Evolutionary conservation across 2,797 vertebrate genomes (phyloP), one percentile per base, ranked within the genome.

Genomic region (Halcyon smyrnensis): DNA sequence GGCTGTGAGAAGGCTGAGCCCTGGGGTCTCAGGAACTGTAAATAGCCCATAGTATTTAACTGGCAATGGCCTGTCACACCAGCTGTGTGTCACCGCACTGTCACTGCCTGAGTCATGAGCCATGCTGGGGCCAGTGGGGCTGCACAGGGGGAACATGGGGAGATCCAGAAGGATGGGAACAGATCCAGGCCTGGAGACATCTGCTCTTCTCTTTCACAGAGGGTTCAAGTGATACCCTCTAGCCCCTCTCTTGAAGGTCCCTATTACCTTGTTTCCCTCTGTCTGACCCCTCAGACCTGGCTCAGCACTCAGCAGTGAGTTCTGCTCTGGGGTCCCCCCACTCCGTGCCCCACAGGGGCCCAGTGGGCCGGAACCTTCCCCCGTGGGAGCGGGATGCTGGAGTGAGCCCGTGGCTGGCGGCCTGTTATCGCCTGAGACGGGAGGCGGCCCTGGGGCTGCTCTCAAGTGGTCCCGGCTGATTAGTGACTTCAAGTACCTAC

Each of bases 391-490:
- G 0, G 76, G 87, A 89, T 1, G 4, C 34, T 0, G 0, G 79
- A 91, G 80, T 2, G 20, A 91, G 69, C 48, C 24, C 0, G 1
- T 37, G 30, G 69, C 68, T 78, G 94, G 75, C 64, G 27, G 79
- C 73, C 79, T 0, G 69, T 97, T 97, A 97, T 97, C 96, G 2
- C 4, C 1, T 79, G 94, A 94, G 94, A 84, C 8, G 0, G 95
- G 73, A 97, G 94, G 91, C 95, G 96, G 95, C 79, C 87, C 69
- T 1, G 10, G 83, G 83, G 79, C 94, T 95, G 79, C 64, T 94
- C 57, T 96, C 93, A 96, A 96, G 96, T 96, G 96, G 73, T 64
- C 91, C 54, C 3, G 21, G 70, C 91, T 96, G 95, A 97, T 97
- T 94, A 97, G 93, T 95, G 90, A 81, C 73, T 96, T 94, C 85